Evolutionary conservation across 2,888 invertebrate species (phyloP).

Genomic region (Meliscaeva auricollis): DNA sequence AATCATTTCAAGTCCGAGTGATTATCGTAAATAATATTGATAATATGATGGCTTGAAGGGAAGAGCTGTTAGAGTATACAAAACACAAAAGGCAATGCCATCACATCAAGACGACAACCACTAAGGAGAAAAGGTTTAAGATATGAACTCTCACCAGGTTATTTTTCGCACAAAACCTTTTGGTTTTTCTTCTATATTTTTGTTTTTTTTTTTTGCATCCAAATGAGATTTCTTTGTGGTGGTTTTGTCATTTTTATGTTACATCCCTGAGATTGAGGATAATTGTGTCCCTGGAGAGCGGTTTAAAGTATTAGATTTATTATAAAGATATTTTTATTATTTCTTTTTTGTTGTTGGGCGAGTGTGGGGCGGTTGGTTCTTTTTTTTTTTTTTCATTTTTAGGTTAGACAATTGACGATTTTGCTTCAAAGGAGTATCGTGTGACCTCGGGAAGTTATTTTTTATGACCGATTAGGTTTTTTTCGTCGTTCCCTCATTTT

Average conservation of each 20-base stretch:
- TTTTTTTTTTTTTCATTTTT: slow-evolving; percentile 1
- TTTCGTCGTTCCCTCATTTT: neutral
- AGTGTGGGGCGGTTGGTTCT: neutral
- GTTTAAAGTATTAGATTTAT: slow-evolving; percentile 65
- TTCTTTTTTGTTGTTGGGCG: neutral
- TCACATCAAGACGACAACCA: neutral
- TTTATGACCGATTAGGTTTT: slow-evolving; percentile 36
- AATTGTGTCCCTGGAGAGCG: slow-evolving; percentile 70
- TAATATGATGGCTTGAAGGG: slow-evolving; percentile 64
- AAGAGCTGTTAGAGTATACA: slow-evolving; percentile 35
- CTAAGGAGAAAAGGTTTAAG: slow-evolving; percentile 61
- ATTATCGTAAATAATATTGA: slow-evolving; percentile 75
- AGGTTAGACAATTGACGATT: slow-evolving; percentile 37
- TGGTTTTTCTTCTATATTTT: slow-evolving; percentile 30
- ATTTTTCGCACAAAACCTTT: slow-evolving; percentile 26
- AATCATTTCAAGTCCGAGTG: slow-evolving; percentile 74
- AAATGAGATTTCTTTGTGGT: slow-evolving; percentile 69
- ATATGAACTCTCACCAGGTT: slow-evolving; percentile 65
- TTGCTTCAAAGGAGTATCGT: slow-evolving; percentile 22
- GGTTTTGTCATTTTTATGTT: slow-evolving; percentile 72
- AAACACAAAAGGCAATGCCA: slow-evolving; percentile 24
- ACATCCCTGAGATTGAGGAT: slow-evolving; percentile 73
- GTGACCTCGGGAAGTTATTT: slow-evolving; percentile 38
- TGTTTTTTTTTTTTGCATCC: slow-evolving; percentile 63
- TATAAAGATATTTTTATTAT: slow-evolving; percentile 51